Evolutionary conservation across 2,888 invertebrate species (phyloP).

Genomic region (Pheosia gnoma): DNA sequence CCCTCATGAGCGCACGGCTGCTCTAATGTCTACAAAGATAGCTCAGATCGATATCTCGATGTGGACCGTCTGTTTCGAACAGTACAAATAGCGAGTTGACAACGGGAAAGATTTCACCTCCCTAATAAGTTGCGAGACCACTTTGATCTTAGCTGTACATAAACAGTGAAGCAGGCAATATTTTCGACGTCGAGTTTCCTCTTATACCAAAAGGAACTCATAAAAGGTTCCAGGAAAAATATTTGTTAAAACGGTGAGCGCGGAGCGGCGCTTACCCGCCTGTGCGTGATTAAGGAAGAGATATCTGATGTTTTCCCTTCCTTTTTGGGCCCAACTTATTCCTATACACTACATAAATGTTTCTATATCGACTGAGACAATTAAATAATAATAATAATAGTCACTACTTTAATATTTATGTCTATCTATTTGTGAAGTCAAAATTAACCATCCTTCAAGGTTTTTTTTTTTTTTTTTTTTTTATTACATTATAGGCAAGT

Average conservation of each 20-base stretch:
- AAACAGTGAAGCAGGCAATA: constrained; percentile 42
- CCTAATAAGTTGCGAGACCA: constrained; percentile 33
- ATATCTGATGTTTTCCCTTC: constrained; percentile 66
- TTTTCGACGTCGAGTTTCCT: constrained; percentile 47
- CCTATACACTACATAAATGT: constrained; percentile 40
- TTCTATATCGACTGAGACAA: constrained; percentile 30
- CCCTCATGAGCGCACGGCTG: constrained; percentile 55
- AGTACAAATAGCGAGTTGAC: constrained; percentile 42
- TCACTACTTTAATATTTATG: no score
- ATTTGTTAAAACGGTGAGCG: constrained; percentile 54
- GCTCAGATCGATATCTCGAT: constrained; percentile 62
- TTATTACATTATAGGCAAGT: no score
- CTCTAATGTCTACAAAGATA: constrained; percentile 64
- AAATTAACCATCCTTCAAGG: no score
- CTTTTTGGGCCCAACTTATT: constrained; percentile 34
- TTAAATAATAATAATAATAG: constrained; percentile 25
- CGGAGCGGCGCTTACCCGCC: constrained; percentile 50
- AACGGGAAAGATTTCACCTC: constrained; percentile 43
- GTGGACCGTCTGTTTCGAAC: constrained; percentile 46
- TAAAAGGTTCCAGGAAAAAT: constrained; percentile 57
- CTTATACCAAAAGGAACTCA: constrained; percentile 52
- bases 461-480: no score
- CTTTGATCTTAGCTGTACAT: constrained; percentile 39
- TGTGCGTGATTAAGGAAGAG: constrained; percentile 59
- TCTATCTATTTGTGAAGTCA: no score